Conservation (phyloP, 2,888 invertebrate species). For the Sipha maydis region DNA sequence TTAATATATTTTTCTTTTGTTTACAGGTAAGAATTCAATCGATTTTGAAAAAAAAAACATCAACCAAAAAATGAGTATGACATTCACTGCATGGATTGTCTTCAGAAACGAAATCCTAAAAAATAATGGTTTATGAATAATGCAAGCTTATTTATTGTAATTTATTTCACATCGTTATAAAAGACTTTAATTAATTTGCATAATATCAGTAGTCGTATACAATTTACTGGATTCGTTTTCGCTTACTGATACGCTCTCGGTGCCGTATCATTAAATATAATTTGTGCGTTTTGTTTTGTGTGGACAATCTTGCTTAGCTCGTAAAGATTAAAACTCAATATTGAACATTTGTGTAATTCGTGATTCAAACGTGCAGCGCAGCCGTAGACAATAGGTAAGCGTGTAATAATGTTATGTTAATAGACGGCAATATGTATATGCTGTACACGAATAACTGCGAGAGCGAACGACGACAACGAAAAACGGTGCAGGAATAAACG, state of each 20-base stretch:
- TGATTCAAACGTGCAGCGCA: conserved; percentile 19
- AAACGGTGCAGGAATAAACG: not conserved
- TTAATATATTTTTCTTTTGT: not conserved
- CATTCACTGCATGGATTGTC: not conserved
- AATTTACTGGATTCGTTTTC: not conserved
- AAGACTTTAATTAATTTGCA: not conserved
- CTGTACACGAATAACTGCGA: not conserved
- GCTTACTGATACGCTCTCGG: not conserved
- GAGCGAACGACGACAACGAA: not conserved
- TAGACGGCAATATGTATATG: not conserved
- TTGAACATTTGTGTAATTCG: not conserved
- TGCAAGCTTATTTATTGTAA: not conserved
- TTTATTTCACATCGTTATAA: not conserved
- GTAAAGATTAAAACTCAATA: conserved; percentile 9
- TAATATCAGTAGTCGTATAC: not conserved
- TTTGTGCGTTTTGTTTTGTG: not conserved
- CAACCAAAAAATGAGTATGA: not conserved
- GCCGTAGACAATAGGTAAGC: conserved; percentile 1
- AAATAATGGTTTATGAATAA: not conserved
- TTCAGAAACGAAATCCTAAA: not conserved
- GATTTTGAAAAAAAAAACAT: not conserved
- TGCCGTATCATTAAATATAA: not conserved
- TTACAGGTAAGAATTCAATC: conserved; percentile 32
- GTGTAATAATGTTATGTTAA: conserved; percentile 11
- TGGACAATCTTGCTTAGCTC: not conserved